Evolutionary conservation across 2,888 invertebrate species (phyloP).

Genomic region (Cyaniris semiargus): DNA sequence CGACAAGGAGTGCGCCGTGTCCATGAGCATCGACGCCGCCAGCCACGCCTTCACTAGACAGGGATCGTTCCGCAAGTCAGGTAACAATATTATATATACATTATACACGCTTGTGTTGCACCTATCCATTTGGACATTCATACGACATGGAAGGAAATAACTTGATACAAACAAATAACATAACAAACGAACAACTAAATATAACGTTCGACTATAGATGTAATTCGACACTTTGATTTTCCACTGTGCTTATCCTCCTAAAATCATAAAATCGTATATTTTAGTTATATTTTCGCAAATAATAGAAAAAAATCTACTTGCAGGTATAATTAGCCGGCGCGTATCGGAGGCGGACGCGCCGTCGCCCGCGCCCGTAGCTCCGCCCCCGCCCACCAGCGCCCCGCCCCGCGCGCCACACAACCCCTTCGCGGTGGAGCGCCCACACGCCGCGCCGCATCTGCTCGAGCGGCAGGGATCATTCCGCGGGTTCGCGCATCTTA

Average conservation of each 20-base stretch:
- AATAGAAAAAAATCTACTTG: background rate
- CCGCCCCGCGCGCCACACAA: conserved; percentile 82
- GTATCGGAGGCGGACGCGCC: conserved; percentile 64
- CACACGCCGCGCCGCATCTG: conserved; percentile 96
- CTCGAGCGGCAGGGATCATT: conserved; percentile 97
- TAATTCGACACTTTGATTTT: too few species aligned
- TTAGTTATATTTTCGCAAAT: too few species aligned
- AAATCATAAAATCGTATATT: too few species aligned
- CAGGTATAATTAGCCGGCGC: conserved; percentile 66
- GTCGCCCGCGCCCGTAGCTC: conserved; percentile 45
- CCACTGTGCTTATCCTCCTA: too few species aligned
- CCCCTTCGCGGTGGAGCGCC: conserved; percentile 96
- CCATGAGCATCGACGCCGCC: conserved; percentile 94
- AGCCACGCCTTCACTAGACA: conserved; percentile 95
- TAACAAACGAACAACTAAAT: too few species aligned
- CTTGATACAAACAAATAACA: too few species aligned
- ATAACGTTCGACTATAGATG: too few species aligned
- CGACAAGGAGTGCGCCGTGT: conserved; percentile 97
- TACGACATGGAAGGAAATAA: too few species aligned
- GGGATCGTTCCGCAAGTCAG: conserved; percentile 92
- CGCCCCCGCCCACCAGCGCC: conserved; percentile 55
- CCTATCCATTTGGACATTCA: too few species aligned
- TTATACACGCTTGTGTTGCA: too few species aligned
- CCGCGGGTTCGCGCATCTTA: conserved; percentile 91
- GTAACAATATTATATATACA: too few species aligned